phyloP scores from a whole-genome alignment of 92 coral and sea anemone species.

The Scolanthus callimorphus region DNA sequence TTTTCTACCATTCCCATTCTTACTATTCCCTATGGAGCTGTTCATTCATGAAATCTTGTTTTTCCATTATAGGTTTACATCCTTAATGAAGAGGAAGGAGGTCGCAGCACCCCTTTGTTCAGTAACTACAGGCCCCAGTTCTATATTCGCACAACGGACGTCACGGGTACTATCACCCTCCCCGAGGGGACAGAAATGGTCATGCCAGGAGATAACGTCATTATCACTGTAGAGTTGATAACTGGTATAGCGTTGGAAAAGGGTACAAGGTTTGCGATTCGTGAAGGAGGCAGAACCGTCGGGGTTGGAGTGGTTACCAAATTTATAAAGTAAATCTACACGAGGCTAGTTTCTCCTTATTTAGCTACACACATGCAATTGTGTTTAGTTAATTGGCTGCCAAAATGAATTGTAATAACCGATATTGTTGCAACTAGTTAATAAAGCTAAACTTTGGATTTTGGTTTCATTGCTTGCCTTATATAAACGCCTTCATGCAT shows the following conservation, averaged over 20 bases:
- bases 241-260: slow-evolving; percentile 83
- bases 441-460: too few relatives aligned
- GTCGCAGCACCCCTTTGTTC: slow-evolving; percentile 92
- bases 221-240: slow-evolving; percentile 61
- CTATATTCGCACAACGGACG: slow-evolving; percentile 95
- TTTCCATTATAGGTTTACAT: slow-evolving; percentile 93
- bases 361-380: too few relatives aligned
- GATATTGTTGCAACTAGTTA: too few relatives aligned
- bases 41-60: too few relatives aligned
- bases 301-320: slow-evolving; percentile 96
- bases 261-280: slow-evolving; percentile 81
- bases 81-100: slow-evolving; percentile 94
- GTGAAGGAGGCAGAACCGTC: slow-evolving; percentile 94
- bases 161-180: slow-evolving; percentile 89
- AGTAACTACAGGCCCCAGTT: slow-evolving; percentile 92
- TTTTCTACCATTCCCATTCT: too few relatives aligned
- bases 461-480: too few relatives aligned
- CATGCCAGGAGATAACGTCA: slow-evolving; percentile 96
- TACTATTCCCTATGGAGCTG: too few relatives aligned
- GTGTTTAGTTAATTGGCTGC: too few relatives aligned
- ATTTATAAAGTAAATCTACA: slow-evolving; percentile 58
- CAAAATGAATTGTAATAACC: too few relatives aligned
- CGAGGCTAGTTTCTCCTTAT: too few relatives aligned
- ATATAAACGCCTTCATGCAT: too few relatives aligned
- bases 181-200: slow-evolving; percentile 95